Evolutionary conservation across 2,113 vertebrate species (phyloP).

Genomic region (Peucedramus taeniatus): DNA sequence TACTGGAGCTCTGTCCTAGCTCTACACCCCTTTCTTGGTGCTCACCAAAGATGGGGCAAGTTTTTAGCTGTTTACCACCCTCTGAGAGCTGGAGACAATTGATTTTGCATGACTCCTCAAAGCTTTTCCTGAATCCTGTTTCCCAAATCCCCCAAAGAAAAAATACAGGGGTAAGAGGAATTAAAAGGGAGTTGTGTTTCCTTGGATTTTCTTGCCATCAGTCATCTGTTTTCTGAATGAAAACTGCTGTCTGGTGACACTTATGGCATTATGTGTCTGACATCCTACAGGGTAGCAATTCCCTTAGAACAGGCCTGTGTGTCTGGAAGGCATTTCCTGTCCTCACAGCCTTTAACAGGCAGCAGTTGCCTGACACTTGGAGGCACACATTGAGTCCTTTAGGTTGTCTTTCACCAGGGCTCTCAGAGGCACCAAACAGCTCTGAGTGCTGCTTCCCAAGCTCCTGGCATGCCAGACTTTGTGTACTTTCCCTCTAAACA

Average conservation of each 20-base stretch:
- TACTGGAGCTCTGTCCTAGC: neutral
- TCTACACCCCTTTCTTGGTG: neutral
- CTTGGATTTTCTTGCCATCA: neutral
- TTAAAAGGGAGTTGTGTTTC: neutral
- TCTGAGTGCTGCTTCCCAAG: neutral
- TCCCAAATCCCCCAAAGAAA: neutral
- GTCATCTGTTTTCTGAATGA: conserved; percentile 13
- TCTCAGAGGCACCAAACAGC: neutral
- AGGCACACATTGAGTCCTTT: neutral
- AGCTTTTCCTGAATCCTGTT: neutral
- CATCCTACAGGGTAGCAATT: neutral
- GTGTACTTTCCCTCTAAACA: neutral
- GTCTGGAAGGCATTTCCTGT: conserved; percentile 34
- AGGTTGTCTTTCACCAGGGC: neutral
- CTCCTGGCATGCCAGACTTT: neutral
- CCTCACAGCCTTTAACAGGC: neutral
- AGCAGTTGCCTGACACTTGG: neutral
- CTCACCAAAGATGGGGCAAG: neutral
- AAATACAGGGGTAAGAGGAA: neutral
- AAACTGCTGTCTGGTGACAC: conserved; percentile 27
- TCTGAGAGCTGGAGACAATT: neutral
- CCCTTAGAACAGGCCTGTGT: neutral
- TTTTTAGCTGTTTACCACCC: neutral
- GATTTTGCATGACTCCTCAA: neutral
- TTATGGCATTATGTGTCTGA: neutral